Evolutionary conservation across 2,888 invertebrate genomes (phyloP), one percentile per base, ranked within the genome.

Genomic region (Cataglyphis rosenhaueri): DNA sequence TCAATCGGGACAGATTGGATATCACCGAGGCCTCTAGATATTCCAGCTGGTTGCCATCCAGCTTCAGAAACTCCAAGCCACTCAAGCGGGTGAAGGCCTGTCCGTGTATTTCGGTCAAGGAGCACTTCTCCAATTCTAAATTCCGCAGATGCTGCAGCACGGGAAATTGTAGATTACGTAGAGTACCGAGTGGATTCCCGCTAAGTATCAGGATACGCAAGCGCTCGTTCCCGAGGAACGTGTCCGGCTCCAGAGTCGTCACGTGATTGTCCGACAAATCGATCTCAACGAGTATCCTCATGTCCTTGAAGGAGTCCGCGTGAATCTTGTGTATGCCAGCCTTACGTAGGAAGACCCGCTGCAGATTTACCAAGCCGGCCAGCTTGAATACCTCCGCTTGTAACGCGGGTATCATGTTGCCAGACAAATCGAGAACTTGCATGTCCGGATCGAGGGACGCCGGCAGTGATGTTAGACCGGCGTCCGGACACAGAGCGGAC

Each of bases 201-300:
- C 96, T 98, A 83, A 98, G 95, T 88, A 97, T 96, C 71, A 98
- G 95, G 84, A 97, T 96, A 84, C 97, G 96, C 88, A 98, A 95
- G 87, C 98, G 96, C 94, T 97, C 97, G 95, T 98, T 98, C 87
- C 98, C 98, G 94, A 96, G 95, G 93, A 98, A 98, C 68, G 98
- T 98, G 85, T 97, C 96, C 87, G 96, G 96, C 87, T 98, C 97
- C 76, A 98, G 94, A 92, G 95, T 96, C 82, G 96, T 96, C 83
- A 98, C 96, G 91, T 96, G 96, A 95, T 98, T 98, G 92, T 98
- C 97, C 70, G 97, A 97, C 91, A 98, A 95, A 95, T 98, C 98
- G 84, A 98, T 97, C 95, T 98, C 98, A 38, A 98, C 96, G 64
- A 98, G 95, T 89, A 98, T 98, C 85, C 97, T 97, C 91, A 98